Percentiles rank a stretch among this genome's conserved stretches.
Evolutionary conservation across 2,797 vertebrate genomes (phyloP).

Genomic region (Sebastes alutus): DNA sequence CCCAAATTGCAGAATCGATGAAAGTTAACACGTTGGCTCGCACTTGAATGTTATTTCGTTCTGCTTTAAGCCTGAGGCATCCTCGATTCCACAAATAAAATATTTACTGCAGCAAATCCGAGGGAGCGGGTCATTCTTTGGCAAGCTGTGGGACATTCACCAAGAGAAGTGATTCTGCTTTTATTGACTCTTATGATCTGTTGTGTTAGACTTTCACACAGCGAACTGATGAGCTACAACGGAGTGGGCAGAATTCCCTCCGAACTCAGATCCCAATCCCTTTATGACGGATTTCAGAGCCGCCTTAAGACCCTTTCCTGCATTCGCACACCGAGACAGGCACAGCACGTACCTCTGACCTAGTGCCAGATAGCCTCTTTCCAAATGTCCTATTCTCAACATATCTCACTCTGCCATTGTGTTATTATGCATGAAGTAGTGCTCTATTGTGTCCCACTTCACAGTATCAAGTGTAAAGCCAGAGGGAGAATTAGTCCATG

Average conservation of each 20-base stretch:
- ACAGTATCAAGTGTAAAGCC: conserved; percentile 12
- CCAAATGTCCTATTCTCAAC: conserved; percentile 30
- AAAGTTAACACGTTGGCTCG: background rate
- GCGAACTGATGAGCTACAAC: conserved; percentile 27
- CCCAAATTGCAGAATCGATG: background rate
- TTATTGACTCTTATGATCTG: conserved; percentile 32
- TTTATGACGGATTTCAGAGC: conserved; percentile 39
- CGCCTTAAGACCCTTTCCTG: conserved; percentile 36
- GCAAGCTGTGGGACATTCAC: conserved; percentile 1
- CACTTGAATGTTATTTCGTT: background rate
- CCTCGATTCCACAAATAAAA: background rate
- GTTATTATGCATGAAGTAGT: background rate
- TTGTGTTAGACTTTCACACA: background rate
- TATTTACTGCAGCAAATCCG: background rate
- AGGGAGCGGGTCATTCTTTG: background rate
- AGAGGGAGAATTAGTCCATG: conserved; percentile 13
- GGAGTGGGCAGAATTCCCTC: conserved; percentile 4
- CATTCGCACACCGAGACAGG: conserved; percentile 24
- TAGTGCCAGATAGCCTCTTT: conserved; percentile 29
- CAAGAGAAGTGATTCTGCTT: conserved; percentile 1
- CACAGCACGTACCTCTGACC: conserved; percentile 17
- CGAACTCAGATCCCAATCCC: conserved; percentile 14
- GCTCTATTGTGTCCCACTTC: conserved; percentile 19
- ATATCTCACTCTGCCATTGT: conserved; percentile 13
- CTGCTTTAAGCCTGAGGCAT: background rate